Conservation (phyloP, 2,113 vertebrate genomes). For the Phaethornis superciliosus region DNA sequence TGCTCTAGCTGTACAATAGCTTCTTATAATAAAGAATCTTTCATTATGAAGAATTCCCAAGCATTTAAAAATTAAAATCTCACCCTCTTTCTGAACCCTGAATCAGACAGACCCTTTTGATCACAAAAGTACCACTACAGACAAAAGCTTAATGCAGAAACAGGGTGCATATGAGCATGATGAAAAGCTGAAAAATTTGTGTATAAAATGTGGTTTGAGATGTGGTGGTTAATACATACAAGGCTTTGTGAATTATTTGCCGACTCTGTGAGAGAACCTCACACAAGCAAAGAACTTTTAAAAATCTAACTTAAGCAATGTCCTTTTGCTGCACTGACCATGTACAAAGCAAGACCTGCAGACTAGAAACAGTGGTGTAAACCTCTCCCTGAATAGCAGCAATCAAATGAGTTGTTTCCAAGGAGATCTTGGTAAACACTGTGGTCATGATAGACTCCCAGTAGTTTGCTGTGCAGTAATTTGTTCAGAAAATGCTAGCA, state of each 20-base stretch:
- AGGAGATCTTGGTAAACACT: neutral
- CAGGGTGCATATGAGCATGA: neutral
- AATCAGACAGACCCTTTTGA: neutral
- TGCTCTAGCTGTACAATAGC: neutral
- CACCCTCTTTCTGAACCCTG: neutral
- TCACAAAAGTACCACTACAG: neutral
- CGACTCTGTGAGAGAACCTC: neutral
- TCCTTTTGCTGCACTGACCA: neutral
- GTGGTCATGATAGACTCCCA: neutral
- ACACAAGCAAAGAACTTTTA: neutral
- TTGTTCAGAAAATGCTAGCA: constrained; percentile 4
- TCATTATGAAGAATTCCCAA: neutral
- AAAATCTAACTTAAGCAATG: neutral
- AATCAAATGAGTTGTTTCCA: neutral
- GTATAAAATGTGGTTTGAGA: neutral
- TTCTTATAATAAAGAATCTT: neutral
- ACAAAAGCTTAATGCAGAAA: neutral
- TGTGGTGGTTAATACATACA: neutral
- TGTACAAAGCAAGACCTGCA: neutral
- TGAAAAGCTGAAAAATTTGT: neutral
- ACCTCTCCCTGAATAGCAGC: neutral
- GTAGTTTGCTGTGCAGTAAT: neutral
- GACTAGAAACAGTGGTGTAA: neutral
- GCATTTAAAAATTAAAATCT: constrained; percentile 4
- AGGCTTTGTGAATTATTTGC: neutral